Evolutionary conservation across 2,888 invertebrate species (phyloP).

Genomic region (Copidosoma aretas): DNA sequence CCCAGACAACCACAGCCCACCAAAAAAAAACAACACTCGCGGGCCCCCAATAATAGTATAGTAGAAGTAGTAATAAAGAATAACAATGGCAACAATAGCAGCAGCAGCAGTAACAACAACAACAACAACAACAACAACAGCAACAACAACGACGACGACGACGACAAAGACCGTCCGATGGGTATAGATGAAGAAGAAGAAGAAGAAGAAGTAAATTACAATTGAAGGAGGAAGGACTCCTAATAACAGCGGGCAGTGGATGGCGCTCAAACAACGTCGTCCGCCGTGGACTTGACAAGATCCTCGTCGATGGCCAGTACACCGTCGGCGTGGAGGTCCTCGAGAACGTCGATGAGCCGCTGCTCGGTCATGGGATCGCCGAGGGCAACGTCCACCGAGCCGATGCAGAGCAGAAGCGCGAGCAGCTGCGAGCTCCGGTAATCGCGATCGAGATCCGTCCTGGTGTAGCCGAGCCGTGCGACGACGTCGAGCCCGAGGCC

Average conservation of each 20-base stretch:
- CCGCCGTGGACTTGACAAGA: conserved; percentile 7
- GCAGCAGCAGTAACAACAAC: no score
- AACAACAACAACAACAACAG: no score
- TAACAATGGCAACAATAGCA: no score
- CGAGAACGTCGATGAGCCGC: conserved; percentile 75
- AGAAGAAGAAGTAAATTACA: no score
- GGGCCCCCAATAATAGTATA: no score
- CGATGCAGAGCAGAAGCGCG: conserved; percentile 79
- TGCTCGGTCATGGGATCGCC: conserved; percentile 79
- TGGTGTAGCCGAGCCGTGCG: conserved; percentile 65
- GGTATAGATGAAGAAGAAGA: no score
- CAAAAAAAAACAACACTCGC: no score
- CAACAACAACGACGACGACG: no score
- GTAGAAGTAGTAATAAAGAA: no score
- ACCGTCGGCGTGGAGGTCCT: conserved; percentile 76
- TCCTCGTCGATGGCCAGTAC: conserved; percentile 55
- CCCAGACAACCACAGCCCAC: no score
- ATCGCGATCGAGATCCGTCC: conserved; percentile 66
- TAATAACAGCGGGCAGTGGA: background rate
- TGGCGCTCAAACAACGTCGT: conserved; percentile 1
- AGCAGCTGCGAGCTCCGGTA: conserved; percentile 73
- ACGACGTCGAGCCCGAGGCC: conserved; percentile 70
- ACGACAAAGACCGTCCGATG: no score
- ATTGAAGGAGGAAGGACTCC: no score
- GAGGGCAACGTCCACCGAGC: conserved; percentile 81